These are phyloP conservation scores for Gymnoscopelus braueri DNA, from an alignment of 2,797 vertebrate species.

Conservation along the genomic window DNA sequence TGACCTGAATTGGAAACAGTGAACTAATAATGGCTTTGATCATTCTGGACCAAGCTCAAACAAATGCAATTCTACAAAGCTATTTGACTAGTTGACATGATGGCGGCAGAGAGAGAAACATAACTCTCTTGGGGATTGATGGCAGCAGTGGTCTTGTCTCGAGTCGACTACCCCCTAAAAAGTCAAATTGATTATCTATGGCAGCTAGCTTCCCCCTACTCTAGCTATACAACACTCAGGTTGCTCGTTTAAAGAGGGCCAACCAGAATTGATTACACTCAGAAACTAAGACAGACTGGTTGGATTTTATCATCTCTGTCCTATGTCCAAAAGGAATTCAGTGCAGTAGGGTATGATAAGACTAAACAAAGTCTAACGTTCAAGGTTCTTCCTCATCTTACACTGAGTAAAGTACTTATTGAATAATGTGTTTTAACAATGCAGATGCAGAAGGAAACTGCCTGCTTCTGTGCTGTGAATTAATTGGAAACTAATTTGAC, in stretches of 20 bases:
- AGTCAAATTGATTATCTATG: conserved; percentile 57
- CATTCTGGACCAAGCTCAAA: no score
- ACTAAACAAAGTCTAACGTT: conserved; percentile 67
- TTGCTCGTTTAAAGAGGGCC: conserved; percentile 44
- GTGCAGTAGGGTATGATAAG: conserved; percentile 56
- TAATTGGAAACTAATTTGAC: conserved; percentile 10
- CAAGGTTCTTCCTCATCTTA: conserved; percentile 41
- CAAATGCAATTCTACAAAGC: no score
- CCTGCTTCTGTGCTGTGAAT: conserved; percentile 42
- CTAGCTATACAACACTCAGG: conserved; percentile 25
- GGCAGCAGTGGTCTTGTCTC: conserved; percentile 53
- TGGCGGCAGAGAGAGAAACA: neutral
- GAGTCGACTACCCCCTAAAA: conserved; percentile 33
- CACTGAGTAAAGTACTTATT: no score
- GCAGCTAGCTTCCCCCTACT: conserved; percentile 34
- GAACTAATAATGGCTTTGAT: no score
- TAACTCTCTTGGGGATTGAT: conserved; percentile 34
- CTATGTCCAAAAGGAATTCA: conserved; percentile 46
- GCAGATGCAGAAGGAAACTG: neutral
- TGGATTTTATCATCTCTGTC: conserved; percentile 36
- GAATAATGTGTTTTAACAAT: no score
- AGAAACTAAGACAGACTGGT: conserved; percentile 32
- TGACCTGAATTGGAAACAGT: no score
- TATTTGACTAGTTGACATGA: conserved; percentile 25
- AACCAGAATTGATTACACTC: conserved; percentile 44